Base-by-base conservation (phyloP, 2,888 invertebrate genomes). In the Osmoderma eremita region DNA sequence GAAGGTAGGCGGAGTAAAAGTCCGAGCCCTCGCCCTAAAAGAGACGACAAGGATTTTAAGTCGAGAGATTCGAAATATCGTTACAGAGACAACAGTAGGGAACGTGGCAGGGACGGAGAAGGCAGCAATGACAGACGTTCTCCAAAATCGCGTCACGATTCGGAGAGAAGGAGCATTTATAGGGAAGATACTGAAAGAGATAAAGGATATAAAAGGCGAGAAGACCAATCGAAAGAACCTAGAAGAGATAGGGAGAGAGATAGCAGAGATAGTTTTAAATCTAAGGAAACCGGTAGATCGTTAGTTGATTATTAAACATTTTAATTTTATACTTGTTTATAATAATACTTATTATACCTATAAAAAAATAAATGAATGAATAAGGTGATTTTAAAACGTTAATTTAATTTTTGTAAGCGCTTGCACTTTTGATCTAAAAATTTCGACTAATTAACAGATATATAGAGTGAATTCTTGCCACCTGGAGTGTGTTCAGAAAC, bases 181-280 rank as follows among this genome's bases (percentile, higher is more conserved):
- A 71, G 71, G 5, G 71, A 75, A 38, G 74, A 76, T 24, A 69
- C 72, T 53, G 76, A 76, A 22, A 74, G 76, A 30, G 77, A 78
- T 36, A 73, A 74, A 20, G 49, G 53, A 54, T 71, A 70, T 13
- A 71, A 71, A 10, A 74, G 73, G 63, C 75, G 74, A 24, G 77
- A 76, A 50, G 74, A 74, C 70, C 75, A 78, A 38, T 75, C 72
- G 1, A 71, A 67, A 24, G 69, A 64, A 24, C 38, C 64, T 53
- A 67, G 65, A 42, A 63, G 67, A 63, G 72, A 69, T 56, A 75
- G 79, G 20, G 77, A 53, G 5, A 53, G 78, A 13, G 80, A 82
- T 65, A 77, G 80, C 17, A 53, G 78, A 13, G 80, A 82, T 66
- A 77, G 80, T 41, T 79, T 80, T 42, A 79, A 78, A 53, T 75